A percentile compares a stretch with the other conserved stretches of the same genome.
phyloP scores from a whole-genome alignment of 2,888 invertebrate genomes.

The Enchytraeus crypticus region DNA sequence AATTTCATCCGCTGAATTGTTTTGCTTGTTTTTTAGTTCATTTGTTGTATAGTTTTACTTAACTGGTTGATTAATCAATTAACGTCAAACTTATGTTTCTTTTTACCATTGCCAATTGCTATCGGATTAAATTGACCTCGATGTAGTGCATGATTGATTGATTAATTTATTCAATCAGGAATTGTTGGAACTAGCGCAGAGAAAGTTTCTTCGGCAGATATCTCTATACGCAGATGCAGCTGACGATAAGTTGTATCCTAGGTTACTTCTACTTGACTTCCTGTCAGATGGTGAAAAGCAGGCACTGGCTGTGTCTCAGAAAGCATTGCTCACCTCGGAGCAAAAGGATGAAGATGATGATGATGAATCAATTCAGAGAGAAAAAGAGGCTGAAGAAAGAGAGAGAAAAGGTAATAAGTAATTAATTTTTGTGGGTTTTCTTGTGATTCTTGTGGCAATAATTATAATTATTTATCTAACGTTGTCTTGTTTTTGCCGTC shows the following conservation, averaged over 20 bases:
- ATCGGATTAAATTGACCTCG: no score
- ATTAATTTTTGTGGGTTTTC: not conserved
- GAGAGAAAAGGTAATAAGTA: not conserved
- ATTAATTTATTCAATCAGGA: slow-evolving; percentile 30
- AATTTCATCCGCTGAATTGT: no score
- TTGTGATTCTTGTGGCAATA: not conserved
- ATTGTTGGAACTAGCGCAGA: slow-evolving; percentile 40
- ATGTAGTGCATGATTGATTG: not conserved
- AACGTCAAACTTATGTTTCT: no score
- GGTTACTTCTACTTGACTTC: slow-evolving; percentile 36
- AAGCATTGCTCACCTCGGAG: not conserved
- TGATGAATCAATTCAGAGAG: not conserved
- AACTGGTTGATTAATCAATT: no score
- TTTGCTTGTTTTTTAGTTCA: no score
- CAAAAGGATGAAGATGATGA: not conserved
- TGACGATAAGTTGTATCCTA: slow-evolving; percentile 33
- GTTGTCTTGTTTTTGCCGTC: no score
- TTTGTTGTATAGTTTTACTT: no score
- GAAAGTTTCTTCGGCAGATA: slow-evolving; percentile 42
- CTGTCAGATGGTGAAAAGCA: slow-evolving; percentile 18
- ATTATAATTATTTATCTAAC: not conserved
- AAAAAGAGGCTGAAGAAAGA: not conserved
- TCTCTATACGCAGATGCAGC: slow-evolving; percentile 29
- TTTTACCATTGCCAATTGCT: no score
- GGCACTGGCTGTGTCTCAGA: not conserved